These are phyloP conservation scores for Drosophila saltans DNA, from an alignment of 1,140 invertebrate genomes.

Conservation along the genomic window DNA sequence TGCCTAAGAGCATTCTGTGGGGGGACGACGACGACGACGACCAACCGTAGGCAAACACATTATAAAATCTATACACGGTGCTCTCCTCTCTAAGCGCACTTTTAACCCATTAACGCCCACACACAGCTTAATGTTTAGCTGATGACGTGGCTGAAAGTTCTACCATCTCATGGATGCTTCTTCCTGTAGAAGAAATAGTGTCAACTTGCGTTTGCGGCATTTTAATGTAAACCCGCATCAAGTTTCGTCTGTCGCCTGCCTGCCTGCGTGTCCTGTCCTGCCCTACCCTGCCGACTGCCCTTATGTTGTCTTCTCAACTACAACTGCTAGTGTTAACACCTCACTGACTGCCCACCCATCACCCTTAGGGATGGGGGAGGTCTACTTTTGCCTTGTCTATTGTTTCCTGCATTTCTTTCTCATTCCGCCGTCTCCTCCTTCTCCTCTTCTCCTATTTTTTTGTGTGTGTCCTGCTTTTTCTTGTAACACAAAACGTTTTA, in stretches of 20 bases:
- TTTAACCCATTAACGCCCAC: conserved; percentile 77
- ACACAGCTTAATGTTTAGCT: conserved; percentile 62
- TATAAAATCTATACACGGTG: conserved; percentile 77
- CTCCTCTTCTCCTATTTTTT: conserved; percentile 14
- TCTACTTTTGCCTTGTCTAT: conserved; percentile 58
- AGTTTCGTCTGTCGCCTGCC: neutral
- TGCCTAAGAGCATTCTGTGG: neutral
- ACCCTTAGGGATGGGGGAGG: neutral
- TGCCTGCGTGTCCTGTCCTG: no score
- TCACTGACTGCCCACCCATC: conserved; percentile 26
- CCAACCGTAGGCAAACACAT: conserved; percentile 63
- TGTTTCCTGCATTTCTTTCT: conserved; percentile 62
- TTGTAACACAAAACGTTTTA: conserved; percentile 68
- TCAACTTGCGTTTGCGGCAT: conserved; percentile 74
- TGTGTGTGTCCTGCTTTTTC: conserved; percentile 35
- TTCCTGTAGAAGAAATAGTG: conserved; percentile 73
- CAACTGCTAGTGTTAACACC: conserved; percentile 55
- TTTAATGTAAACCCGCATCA: conserved; percentile 53
- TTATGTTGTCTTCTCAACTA: conserved; percentile 19
- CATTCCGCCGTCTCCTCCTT: no score
- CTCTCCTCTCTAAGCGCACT: conserved; percentile 58
- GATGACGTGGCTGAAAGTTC: conserved; percentile 71
- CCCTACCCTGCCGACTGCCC: no score
- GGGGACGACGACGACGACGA: neutral
- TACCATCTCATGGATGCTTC: conserved; percentile 25